phyloP scores from a whole-genome alignment of 2,888 invertebrate species.

The Drosophila lutescens region DNA sequence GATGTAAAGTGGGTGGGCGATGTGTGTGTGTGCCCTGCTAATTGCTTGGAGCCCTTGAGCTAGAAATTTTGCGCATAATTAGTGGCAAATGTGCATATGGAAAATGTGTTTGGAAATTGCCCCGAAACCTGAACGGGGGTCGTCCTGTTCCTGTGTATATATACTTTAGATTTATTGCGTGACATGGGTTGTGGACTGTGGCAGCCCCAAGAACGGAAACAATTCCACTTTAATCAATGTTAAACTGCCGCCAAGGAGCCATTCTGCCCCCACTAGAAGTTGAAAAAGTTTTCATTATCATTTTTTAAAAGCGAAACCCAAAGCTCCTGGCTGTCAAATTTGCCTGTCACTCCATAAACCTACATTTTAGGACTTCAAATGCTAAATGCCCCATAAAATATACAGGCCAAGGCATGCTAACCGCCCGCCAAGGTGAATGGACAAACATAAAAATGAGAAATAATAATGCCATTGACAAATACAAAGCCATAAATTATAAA shows the following conservation, averaged over 20 bases:
- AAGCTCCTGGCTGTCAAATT: conserved; percentile 24
- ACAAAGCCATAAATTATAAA: conserved; percentile 79
- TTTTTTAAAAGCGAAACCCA: conserved; percentile 9
- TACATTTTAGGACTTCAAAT: conserved; percentile 48
- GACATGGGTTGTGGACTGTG: conserved; percentile 11
- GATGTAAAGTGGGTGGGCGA: conserved; percentile 1
- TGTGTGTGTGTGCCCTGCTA: conserved; percentile 54
- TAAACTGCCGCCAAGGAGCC: conserved; percentile 9
- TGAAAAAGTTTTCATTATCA: conserved; percentile 8
- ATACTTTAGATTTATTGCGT: neutral
- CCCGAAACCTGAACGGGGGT: conserved; percentile 21
- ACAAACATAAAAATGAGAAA: conserved; percentile 70
- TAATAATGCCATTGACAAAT: conserved; percentile 79
- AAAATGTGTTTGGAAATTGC: conserved; percentile 53
- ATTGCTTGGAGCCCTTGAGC: conserved; percentile 77
- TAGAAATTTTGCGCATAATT: conserved; percentile 79
- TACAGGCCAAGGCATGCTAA: conserved; percentile 30
- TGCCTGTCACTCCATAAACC: conserved; percentile 66
- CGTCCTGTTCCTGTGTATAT: neutral
- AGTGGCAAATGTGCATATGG: conserved; percentile 78
- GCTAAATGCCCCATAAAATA: conserved; percentile 69
- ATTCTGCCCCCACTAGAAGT: neutral
- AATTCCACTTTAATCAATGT: conserved; percentile 19
- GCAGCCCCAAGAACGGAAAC: neutral
- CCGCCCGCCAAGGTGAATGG: conserved; percentile 35